Percentiles rank a stretch among this genome's conserved stretches.
Conservation (phyloP, 2,797 vertebrate species). For the Molossus molossus region DNA sequence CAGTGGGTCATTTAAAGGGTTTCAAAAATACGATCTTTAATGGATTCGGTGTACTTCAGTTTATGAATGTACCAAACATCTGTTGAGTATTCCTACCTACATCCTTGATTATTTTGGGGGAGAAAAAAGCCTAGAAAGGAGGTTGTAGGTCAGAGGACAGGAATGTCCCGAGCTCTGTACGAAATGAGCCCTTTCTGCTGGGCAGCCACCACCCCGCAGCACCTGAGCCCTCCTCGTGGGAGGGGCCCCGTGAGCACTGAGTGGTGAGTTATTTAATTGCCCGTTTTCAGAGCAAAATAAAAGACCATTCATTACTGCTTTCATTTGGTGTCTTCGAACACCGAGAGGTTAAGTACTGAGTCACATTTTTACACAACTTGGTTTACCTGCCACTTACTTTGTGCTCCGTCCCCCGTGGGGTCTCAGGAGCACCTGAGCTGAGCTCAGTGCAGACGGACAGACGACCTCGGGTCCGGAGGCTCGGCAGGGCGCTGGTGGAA, state of each 20-base stretch:
- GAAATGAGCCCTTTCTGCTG: neutral
- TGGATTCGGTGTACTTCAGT: neutral
- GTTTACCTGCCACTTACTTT: neutral
- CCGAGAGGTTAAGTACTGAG: neutral
- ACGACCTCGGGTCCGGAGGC: neutral
- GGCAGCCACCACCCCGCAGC: neutral
- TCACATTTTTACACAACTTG: too few relatives aligned
- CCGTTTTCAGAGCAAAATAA: neutral
- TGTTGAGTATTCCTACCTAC: neutral
- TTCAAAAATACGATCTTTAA: neutral
- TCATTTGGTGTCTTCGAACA: neutral
- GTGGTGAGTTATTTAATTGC: neutral
- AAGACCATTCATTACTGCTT: neutral
- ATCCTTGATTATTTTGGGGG: neutral
- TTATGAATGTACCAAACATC: neutral
- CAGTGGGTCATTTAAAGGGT: neutral
- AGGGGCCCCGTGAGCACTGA: neutral
- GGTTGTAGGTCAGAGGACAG: neutral
- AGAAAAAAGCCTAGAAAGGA: neutral
- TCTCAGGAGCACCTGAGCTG: neutral
- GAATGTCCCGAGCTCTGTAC: neutral
- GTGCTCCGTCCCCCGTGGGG: too few relatives aligned
- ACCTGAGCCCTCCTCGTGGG: neutral
- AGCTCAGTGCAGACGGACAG: neutral
- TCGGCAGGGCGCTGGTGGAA: rapidly evolving